These are phyloP conservation scores for Benitochromis conjunctus DNA, from an alignment of 2,113 vertebrate species.

Conservation along the genomic window DNA sequence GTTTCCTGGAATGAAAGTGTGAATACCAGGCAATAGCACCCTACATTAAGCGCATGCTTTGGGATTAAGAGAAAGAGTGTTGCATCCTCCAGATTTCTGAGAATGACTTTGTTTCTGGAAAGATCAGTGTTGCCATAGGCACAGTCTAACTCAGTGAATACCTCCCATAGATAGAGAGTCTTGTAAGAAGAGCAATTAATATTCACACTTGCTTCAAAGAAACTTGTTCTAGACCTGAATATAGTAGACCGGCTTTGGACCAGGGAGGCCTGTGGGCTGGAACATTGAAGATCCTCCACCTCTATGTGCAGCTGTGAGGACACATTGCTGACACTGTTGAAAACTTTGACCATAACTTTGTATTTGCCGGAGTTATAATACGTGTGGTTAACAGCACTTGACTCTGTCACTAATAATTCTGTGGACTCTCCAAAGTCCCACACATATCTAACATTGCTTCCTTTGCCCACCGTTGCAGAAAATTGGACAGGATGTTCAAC, in stretches of 20 bases:
- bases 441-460: slow-evolving; percentile 57
- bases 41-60: slow-evolving; percentile 56
- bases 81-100: slow-evolving; percentile 22
- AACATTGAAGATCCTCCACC: slow-evolving; percentile 62
- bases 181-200: slow-evolving; percentile 73
- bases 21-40: slow-evolving; percentile 71
- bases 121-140: background rate
- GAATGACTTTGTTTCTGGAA: background rate
- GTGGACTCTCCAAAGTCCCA: slow-evolving; percentile 73
- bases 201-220: slow-evolving; percentile 72
- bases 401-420: slow-evolving; percentile 4
- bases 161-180: slow-evolving; percentile 71
- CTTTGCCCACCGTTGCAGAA: slow-evolving; percentile 23
- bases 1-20: slow-evolving; percentile 64
- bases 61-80: slow-evolving; percentile 64
- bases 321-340: slow-evolving; percentile 67
- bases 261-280: slow-evolving; percentile 47
- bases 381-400: slow-evolving; percentile 35
- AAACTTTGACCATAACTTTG: slow-evolving; percentile 49
- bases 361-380: slow-evolving; percentile 57
- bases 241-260: slow-evolving; percentile 51
- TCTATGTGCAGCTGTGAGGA: slow-evolving; percentile 34
- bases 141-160: slow-evolving; percentile 41
- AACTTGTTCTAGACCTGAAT: slow-evolving; percentile 55
- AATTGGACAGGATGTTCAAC: slow-evolving; percentile 52